A percentile compares a stretch with the other conserved stretches of the same genome.
These are phyloP conservation scores for Macquaria australasica DNA, from an alignment of 2,113 vertebrate species.

Conservation along the genomic window DNA sequence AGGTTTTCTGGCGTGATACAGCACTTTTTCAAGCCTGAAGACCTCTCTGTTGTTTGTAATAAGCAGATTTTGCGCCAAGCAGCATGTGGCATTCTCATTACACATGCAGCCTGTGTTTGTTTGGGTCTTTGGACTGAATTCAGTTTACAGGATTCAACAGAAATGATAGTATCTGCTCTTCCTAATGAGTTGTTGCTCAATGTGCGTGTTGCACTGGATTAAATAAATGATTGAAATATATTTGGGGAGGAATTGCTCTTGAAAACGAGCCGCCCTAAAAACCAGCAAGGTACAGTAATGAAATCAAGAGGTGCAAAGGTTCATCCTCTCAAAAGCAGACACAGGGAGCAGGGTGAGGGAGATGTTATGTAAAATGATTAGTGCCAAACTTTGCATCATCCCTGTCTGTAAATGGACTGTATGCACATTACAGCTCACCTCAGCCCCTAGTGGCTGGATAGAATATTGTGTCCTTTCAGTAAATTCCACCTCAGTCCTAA, in stretches of 20 bases:
- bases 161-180: conserved; percentile 8
- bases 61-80: neutral
- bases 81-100: neutral
- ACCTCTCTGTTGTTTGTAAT: conserved; percentile 2
- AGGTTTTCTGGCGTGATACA: neutral
- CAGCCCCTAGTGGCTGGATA: conserved; percentile 76
- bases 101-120: conserved; percentile 3
- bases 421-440: conserved; percentile 53
- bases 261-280: conserved; percentile 19
- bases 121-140: conserved; percentile 4
- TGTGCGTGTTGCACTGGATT: neutral
- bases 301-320: conserved; percentile 14
- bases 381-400: conserved; percentile 27
- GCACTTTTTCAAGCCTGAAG: neutral
- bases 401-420: conserved; percentile 13
- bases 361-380: conserved; percentile 1
- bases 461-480: neutral
- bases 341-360: neutral
- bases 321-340: conserved; percentile 9
- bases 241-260: conserved; percentile 12
- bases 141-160: neutral
- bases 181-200: neutral
- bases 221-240: conserved; percentile 14
- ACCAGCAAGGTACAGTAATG: conserved; percentile 14
- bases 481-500: conserved; percentile 29